A percentile compares a stretch with the other conserved stretches of the same genome.
Conservation (phyloP, 2,888 invertebrate species). For the Acanthosoma haemorrhoidale region DNA sequence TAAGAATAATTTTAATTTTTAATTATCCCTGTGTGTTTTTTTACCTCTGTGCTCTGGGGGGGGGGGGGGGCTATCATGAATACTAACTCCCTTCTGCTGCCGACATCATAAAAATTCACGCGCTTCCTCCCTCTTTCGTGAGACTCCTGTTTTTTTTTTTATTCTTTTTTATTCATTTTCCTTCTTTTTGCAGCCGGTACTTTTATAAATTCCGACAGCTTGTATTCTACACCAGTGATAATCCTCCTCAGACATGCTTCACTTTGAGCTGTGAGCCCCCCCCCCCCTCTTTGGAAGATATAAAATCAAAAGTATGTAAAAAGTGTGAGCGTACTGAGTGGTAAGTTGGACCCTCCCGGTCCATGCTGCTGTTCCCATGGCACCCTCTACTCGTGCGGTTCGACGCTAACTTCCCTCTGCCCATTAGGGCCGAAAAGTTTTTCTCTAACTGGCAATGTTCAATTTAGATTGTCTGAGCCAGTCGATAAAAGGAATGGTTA, state of each 20-base stretch:
- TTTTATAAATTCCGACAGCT: conserved; percentile 1
- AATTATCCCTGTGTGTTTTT: neutral
- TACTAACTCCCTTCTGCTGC: neutral
- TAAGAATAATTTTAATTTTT: conserved; percentile 23
- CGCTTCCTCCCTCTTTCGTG: neutral
- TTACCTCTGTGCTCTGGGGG: neutral
- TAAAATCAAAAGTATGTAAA: conserved; percentile 7
- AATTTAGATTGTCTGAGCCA: no score
- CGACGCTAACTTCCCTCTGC: no score
- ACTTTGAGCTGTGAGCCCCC: neutral
- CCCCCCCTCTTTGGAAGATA: neutral
- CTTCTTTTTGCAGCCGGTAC: neutral
- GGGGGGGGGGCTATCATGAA: neutral
- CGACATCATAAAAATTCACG: conserved; percentile 16
- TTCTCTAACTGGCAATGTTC: neutral
- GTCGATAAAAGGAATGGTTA: no score
- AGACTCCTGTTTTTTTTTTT: neutral
- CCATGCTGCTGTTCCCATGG: neutral
- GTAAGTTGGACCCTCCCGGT: neutral
- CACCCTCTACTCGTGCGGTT: neutral
- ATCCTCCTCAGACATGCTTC: neutral
- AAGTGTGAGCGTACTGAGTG: neutral
- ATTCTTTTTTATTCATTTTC: conserved; percentile 9
- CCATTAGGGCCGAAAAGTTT: neutral
- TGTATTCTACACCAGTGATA: neutral